phyloP scores from a whole-genome alignment of 2,797 vertebrate genomes.

The Lagodon rhomboides region DNA sequence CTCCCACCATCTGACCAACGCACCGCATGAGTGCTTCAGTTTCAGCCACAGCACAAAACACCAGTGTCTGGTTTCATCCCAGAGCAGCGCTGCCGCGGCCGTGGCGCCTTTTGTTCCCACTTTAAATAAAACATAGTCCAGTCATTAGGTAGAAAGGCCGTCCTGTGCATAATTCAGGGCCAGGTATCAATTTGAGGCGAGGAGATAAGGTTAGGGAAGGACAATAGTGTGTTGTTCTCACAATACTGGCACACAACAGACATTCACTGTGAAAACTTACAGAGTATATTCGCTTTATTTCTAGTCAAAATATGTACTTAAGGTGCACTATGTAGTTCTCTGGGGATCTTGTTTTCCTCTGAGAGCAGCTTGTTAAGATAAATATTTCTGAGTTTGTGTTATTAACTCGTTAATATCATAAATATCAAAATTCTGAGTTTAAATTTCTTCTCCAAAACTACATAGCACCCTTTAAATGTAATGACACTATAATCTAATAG shows the following conservation, averaged over 20 bases:
- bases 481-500: too few relatives aligned
- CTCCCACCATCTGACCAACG: constrained; percentile 72
- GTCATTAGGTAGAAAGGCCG: constrained; percentile 76
- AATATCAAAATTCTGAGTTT: too few relatives aligned
- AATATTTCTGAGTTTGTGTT: too few relatives aligned
- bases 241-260: constrained; percentile 12
- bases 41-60: constrained; percentile 77
- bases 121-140: constrained; percentile 87
- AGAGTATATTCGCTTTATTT: too few relatives aligned
- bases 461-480: too few relatives aligned
- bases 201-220: constrained; percentile 38
- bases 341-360: too few relatives aligned
- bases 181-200: constrained; percentile 60
- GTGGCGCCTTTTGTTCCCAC: constrained; percentile 76
- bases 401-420: too few relatives aligned
- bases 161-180: constrained; percentile 81
- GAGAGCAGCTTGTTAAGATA: too few relatives aligned
- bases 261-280: not conserved
- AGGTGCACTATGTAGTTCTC: too few relatives aligned
- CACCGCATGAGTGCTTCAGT: constrained; percentile 70
- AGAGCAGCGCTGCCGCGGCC: constrained; percentile 64
- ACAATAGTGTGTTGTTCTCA: constrained; percentile 22
- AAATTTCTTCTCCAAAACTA: too few relatives aligned
- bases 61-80: constrained; percentile 80
- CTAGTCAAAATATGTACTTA: too few relatives aligned